Evolutionary conservation across 2,888 invertebrate species (phyloP).

Genomic region (Nebria salina): DNA sequence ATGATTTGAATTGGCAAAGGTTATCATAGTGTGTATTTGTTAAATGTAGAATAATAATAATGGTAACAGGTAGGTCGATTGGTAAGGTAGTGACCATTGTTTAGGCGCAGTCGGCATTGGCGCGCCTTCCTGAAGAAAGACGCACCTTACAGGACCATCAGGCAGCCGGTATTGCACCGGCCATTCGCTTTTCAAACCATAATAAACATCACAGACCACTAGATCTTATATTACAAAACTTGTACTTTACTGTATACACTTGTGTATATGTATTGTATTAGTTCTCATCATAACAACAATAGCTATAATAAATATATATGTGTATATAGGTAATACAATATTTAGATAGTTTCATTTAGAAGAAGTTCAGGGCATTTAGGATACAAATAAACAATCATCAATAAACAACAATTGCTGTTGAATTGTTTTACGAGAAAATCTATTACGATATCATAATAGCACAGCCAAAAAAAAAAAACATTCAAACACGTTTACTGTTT

Average conservation of each 20-base stretch:
- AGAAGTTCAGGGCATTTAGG: neutral
- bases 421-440: neutral
- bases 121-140: neutral
- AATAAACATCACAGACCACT: neutral
- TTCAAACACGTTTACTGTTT: too few species aligned
- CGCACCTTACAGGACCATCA: neutral
- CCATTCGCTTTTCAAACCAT: neutral
- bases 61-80: neutral
- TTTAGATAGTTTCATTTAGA: neutral
- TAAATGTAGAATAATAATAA: neutral
- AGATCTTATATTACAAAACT: neutral
- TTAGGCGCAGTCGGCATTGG: neutral
- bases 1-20: neutral
- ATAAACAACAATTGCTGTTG: neutral
- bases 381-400: neutral
- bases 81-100: constrained; percentile 1
- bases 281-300: neutral
- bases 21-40: neutral
- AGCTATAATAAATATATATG: neutral
- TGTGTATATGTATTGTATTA: neutral
- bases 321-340: neutral
- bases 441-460: neutral
- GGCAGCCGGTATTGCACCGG: neutral
- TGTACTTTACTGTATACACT: neutral
- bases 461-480: too few species aligned